Base-by-base conservation (phyloP, 2,113 vertebrate species). In the Cichladusa arquata region DNA sequence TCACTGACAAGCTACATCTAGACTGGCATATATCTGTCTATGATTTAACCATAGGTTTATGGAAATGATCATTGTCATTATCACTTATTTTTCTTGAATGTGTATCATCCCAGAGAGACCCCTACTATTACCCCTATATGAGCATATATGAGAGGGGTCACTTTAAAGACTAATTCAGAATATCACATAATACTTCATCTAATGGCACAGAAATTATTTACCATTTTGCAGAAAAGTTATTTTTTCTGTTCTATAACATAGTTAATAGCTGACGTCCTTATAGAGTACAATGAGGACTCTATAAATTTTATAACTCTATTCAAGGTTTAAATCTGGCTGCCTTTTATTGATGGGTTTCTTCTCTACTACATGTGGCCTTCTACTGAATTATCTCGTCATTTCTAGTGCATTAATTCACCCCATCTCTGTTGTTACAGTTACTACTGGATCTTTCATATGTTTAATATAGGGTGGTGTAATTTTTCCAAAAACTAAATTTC, bases 131-230 rank as follows among this genome's bases (percentile, higher is more conserved):
- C 56, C 25, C 53, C 38, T 11, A 67, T 44, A 73, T 4, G 5
- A 92, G 17, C 38, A 15, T 33, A 77, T 65, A 77, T 78, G 45
- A 94, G 53, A 7, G 1, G 14, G 12, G 53, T 89, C 48, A 50
- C 91, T 93, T 89, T 65, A 77, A 94, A 92, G 72, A 82, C 14
- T 85, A 89, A 94, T 92, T 91, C 82, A 74, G 86, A 94, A 69
- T 74, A 86, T 25, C 73, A 72, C 11, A 15, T 42, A 77, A 42
- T 82, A 56, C 80, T 94, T 93, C 54, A 36, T 77, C 48, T 90
- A 60, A 94, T 56, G 47, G 40, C 13, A 80, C n/a, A 86, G 58
- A 76, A 76, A 29, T 82, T 85, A 87, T 82, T 73, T 77, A 81
- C 22, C 45, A 2, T 84, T 89, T 50, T 48, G 14, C 28, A 84